Base-by-base conservation (phyloP, 2,113 vertebrate genomes). In the Arothron firmamentum region DNA sequence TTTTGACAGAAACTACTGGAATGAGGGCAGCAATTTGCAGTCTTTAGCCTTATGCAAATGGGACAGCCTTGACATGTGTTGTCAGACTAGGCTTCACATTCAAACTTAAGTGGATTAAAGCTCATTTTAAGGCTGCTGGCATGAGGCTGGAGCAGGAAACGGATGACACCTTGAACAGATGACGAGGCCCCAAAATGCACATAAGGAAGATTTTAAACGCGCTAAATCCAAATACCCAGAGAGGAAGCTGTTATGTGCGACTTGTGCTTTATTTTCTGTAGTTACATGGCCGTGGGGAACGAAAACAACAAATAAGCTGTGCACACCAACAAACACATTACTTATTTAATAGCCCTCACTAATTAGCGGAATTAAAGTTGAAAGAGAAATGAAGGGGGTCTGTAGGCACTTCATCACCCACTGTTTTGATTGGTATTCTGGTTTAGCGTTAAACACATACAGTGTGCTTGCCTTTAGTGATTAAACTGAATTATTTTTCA, bases 311-410 rank as follows among this genome's bases (percentile, higher is more conserved):
- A 72, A 80, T 81, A 73, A 83, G 63, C 66, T 52, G 25, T 7
- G 21, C 64, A 53, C 66, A 64, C 57, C 67, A 78, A 77, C 74
- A 80, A 78, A 78, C 74, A 77, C 55, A 80, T 80, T 66, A 80
- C 61, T 83, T 78, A 81, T 87, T 80, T 73, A 83, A 77, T 65
- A 81, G 74, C 66, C 52, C 59, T 67, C 43, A 62, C 75, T 80
- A 86, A 83, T 77, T 81, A 81, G 74, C 59, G 54, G 67, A 80
- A 73, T 84, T 67, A 81, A 76, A 74, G 58, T 74, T 4, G 14
- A 74, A 77, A 72, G 65, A 52, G 75, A 48, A 84, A 74, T 69
- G 52, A 31, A 57, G 41, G 47, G 75, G 46, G 54, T 63, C 72
- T 47, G 10, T 52, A 48, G 70, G 76, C 72, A 60, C 56, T 84